A percentile compares a stretch with the other conserved stretches of the same genome.
Evolutionary conservation across 2,888 invertebrate species (phyloP).

Genomic region (Lasioglossum zephyrum): DNA sequence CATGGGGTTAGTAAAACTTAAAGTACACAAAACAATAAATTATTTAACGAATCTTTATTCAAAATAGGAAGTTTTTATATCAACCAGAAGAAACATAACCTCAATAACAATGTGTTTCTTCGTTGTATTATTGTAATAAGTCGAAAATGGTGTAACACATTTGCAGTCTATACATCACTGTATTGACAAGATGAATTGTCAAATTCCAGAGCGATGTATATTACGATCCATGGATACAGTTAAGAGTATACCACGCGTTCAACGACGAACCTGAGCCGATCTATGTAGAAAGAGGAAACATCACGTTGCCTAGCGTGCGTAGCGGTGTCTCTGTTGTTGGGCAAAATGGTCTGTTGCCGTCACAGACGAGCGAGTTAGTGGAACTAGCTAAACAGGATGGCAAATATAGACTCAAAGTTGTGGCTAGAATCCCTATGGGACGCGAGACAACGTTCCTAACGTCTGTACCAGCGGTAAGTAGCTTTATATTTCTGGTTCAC

Average conservation of each 20-base stretch:
- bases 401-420: slow-evolving; percentile 90
- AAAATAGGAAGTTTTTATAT: background rate
- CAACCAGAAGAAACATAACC: background rate
- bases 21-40: background rate
- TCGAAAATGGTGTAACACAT: background rate
- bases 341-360: slow-evolving; percentile 87
- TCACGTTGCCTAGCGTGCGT: slow-evolving; percentile 89
- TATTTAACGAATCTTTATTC: background rate
- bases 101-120: slow-evolving; percentile 1
- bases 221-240: slow-evolving; percentile 90
- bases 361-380: slow-evolving; percentile 87
- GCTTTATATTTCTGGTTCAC: background rate
- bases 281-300: slow-evolving; percentile 89
- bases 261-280: slow-evolving; percentile 85
- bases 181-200: background rate
- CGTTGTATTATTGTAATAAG: no score
- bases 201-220: slow-evolving; percentile 87
- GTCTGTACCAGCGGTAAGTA: slow-evolving; percentile 90
- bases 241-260: slow-evolving; percentile 89
- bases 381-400: slow-evolving; percentile 88
- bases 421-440: slow-evolving; percentile 89
- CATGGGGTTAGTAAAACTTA: slow-evolving; percentile 62
- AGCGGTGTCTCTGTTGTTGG: slow-evolving; percentile 87
- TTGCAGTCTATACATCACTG: background rate
- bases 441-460: slow-evolving; percentile 89